Conservation (phyloP, 2,113 vertebrate species). For the Elaphurus davidianus region DNA sequence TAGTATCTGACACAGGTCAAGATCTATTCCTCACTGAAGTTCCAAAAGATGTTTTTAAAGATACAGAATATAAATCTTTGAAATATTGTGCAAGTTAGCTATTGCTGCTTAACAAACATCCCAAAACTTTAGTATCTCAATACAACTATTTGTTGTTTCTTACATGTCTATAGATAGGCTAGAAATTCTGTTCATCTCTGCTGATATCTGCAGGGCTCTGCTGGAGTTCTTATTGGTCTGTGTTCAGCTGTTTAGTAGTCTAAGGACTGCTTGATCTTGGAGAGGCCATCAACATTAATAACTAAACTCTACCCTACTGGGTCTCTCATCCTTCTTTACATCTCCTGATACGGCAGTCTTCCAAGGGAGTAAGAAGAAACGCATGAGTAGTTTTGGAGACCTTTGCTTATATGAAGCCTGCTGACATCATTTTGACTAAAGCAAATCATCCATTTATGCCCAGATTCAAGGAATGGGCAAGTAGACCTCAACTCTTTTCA, state of each 20-base stretch:
- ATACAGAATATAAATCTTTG: not conserved
- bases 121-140: not conserved
- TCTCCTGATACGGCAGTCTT: not conserved
- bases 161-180: not conserved
- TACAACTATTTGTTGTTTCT: not conserved
- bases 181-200: not conserved
- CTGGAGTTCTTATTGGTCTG: too few relatives aligned
- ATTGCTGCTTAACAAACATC: not conserved
- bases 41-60: not conserved
- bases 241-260: not conserved
- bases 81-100: not conserved
- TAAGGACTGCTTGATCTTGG: not conserved
- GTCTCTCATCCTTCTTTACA: not conserved
- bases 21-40: not conserved
- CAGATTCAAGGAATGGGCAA: not conserved
- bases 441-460: not conserved
- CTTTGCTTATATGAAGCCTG: not conserved
- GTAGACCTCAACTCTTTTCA: not conserved
- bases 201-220: not conserved
- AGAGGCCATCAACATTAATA: not conserved
- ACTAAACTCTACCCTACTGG: not conserved
- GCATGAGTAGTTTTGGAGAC: not conserved
- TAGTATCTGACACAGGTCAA: not conserved
- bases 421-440: not conserved
- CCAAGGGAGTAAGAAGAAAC: not conserved